Conservation (phyloP, 2,113 vertebrate genomes). For the Etheostoma spectabile region DNA sequence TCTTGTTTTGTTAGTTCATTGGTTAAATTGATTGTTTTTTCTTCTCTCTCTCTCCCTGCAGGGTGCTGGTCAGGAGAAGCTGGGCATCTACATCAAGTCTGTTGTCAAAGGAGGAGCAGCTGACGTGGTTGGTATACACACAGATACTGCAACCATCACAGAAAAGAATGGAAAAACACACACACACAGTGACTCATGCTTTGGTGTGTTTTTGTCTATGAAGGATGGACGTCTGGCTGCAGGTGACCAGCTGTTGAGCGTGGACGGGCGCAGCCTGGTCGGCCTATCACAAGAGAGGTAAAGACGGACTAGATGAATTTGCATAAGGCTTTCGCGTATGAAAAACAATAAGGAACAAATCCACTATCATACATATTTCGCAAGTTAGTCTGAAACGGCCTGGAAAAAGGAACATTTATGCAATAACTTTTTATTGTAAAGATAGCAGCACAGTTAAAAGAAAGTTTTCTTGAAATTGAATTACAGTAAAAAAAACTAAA, state of each 20-base stretch:
- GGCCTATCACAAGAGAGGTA: constrained; percentile 99
- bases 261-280: constrained; percentile 96
- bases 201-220: not conserved
- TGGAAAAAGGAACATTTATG: too few species aligned
- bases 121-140: constrained; percentile 88
- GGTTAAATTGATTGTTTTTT: not conserved
- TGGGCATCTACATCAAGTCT: constrained; percentile 98
- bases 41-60: constrained; percentile 56
- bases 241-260: constrained; percentile 96
- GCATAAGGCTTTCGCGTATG: too few species aligned
- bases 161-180: not conserved
- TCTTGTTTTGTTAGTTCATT: not conserved
- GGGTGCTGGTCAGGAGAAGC: constrained; percentile 98
- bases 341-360: too few species aligned
- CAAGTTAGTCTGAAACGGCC: too few species aligned
- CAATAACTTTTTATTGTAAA: too few species aligned
- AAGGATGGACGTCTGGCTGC: constrained; percentile 96
- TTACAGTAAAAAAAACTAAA: too few species aligned
- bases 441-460: too few species aligned
- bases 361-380: too few species aligned
- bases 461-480: too few species aligned
- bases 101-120: constrained; percentile 98
- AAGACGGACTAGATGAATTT: too few species aligned
- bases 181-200: not conserved
- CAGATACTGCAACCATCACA: not conserved